phyloP scores from a whole-genome alignment of 2,113 vertebrate genomes.

The Syngnathoides biaculeatus region DNA sequence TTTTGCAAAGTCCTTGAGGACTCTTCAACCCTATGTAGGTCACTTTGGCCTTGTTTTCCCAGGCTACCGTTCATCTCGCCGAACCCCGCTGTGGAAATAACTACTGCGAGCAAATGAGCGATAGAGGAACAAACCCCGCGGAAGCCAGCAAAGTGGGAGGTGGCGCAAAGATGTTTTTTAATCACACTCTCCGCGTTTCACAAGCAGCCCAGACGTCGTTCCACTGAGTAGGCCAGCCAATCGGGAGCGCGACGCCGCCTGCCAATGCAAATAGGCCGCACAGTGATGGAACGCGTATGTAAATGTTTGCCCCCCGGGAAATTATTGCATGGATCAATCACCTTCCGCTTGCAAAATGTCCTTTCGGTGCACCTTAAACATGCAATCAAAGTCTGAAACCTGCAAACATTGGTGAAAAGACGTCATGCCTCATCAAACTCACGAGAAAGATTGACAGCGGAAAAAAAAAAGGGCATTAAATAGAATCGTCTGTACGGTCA shows the following conservation, averaged over 20 bases:
- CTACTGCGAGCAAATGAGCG: slow-evolving; percentile 24
- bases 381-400: slow-evolving; percentile 36
- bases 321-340: slow-evolving; percentile 54
- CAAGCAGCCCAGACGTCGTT: slow-evolving; percentile 45
- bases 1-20: slow-evolving; percentile 1
- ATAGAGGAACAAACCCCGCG: slow-evolving; percentile 19
- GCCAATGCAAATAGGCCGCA: slow-evolving; percentile 65
- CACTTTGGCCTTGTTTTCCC: slow-evolving; percentile 18
- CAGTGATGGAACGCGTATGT: slow-evolving; percentile 44
- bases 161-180: slow-evolving; percentile 51
- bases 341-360: slow-evolving; percentile 24
- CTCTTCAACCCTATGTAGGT: slow-evolving; percentile 5
- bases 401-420: slow-evolving; percentile 34
- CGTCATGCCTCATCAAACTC: slow-evolving; percentile 18
- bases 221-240: slow-evolving; percentile 55
- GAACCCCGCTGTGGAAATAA: slow-evolving; percentile 22
- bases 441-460: slow-evolving; percentile 9
- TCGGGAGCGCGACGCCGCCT: slow-evolving; percentile 48
- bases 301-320: slow-evolving; percentile 59
- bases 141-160: slow-evolving; percentile 46
- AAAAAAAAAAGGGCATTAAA: slow-evolving; percentile 20
- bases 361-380: slow-evolving; percentile 29
- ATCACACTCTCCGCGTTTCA: slow-evolving; percentile 31
- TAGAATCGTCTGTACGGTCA: slow-evolving; percentile 35
- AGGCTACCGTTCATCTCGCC: slow-evolving; percentile 12